These are phyloP conservation scores for Tragelaphus buxtoni DNA, from an alignment of 2,113 vertebrate species.

Conservation along the genomic window DNA sequence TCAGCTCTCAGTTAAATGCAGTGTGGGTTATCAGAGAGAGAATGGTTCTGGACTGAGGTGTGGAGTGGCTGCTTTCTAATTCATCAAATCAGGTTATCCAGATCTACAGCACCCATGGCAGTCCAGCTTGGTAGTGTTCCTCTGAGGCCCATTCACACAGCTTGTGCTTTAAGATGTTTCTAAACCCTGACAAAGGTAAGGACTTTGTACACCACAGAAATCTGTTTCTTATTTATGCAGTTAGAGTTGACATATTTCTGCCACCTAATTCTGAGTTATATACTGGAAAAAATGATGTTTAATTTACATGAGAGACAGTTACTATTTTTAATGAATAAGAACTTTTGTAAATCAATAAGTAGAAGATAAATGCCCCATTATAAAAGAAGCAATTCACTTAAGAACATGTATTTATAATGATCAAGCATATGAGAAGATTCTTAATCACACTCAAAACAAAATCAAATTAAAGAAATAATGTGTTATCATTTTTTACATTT, in stretches of 20 bases:
- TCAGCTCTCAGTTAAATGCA: neutral
- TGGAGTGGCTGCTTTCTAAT: neutral
- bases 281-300: neutral
- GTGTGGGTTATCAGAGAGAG: neutral
- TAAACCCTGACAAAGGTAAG: neutral
- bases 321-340: neutral
- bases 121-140: neutral
- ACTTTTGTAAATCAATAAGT: neutral
- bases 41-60: neutral
- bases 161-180: neutral
- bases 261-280: neutral
- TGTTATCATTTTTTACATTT: neutral
- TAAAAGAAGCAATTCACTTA: neutral
- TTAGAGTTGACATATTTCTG: neutral
- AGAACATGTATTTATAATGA: slow-evolving; percentile 12
- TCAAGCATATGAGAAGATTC: neutral
- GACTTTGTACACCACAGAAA: neutral
- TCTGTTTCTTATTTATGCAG: neutral
- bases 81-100: neutral
- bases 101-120: neutral
- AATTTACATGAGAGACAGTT: slow-evolving; percentile 1
- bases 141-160: neutral
- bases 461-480: neutral
- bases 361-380: neutral
- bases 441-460: neutral